Evolutionary conservation across 2,797 vertebrate species (phyloP).

Genomic region (Luscinia luscinia): DNA sequence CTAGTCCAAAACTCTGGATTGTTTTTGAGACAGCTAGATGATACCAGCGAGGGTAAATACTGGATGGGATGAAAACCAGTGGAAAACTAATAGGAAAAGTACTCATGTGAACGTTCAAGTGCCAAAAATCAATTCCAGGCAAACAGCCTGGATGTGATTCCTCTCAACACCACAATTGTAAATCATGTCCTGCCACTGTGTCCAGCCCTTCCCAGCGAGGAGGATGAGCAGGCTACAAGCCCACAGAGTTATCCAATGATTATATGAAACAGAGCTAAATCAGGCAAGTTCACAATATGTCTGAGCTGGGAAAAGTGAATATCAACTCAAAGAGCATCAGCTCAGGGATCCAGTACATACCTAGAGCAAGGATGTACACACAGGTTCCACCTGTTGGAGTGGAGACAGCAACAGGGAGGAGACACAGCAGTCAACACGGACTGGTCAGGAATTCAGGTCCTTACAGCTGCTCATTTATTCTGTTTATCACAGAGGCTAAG

Average conservation of each 20-base stretch:
- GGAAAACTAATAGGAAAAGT: neutral
- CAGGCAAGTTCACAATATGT: neutral
- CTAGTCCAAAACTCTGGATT: neutral
- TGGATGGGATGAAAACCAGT: neutral
- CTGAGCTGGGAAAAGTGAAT: neutral
- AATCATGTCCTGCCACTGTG: neutral
- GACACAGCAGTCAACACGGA: too few relatives aligned
- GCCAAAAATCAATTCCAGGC: neutral
- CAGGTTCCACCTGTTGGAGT: neutral
- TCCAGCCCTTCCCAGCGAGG: neutral
- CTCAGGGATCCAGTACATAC: neutral
- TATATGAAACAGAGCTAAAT: neutral
- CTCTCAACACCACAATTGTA: accelerated
- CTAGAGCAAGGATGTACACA: neutral
- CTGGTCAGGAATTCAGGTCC: neutral
- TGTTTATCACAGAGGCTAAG: neutral
- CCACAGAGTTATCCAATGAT: neutral
- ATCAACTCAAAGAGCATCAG: neutral
- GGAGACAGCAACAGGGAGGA: neutral
- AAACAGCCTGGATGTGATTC: neutral
- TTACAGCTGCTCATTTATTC: neutral
- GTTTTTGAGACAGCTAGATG: neutral
- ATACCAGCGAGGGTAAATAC: neutral
- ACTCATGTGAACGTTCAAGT: neutral
- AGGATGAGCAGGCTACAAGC: neutral